Base-by-base conservation (phyloP, 2,797 vertebrate species). In the Leuciscus waleckii region DNA sequence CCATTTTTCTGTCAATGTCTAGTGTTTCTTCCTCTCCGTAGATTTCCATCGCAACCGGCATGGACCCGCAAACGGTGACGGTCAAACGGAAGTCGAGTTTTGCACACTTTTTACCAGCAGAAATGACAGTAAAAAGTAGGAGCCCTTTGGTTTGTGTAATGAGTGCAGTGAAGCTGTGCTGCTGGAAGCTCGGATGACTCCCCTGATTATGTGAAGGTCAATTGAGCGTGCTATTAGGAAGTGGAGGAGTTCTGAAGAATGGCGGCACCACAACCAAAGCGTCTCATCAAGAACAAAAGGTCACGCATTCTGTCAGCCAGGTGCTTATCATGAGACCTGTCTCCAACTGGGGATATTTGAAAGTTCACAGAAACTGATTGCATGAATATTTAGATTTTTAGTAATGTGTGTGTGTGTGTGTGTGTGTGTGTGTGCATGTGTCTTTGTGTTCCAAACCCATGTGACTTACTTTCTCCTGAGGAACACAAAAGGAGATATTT, bases 151-250 rank as follows among this genome's bases (percentile, higher is more conserved):
- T 83, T 89, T 89, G 82, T 85, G 84, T 85, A 83, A 80, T 71
- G 73, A 85, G 83, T 71, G 87, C 78, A 88, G 82, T 85, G 73
- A 73, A 82, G 73, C 83, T 73, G 26, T 35, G 5, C 73, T 29
- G 23, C 61, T 83, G 46, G 68, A 85, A 73, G 83, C 32, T 71
- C 39, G 41, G 35, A 84, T 84, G 54, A 46, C 82, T 85, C 74
- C 61, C 49, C 39, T 75, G 83, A 79, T 85, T 85, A 79, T 85
- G 32, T 71, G 79, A 80, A 84, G 83, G 82, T 89, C 85, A 79
- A 76, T 80, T 85, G 74, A 46, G 79, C 74, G 43, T 87, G 82
- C 39, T 85, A 78, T 79, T 49, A 79, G 77, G 80, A 84, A 79
- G 87, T 41, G 7, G 61, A 71, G 79, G 19, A 51, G 70, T 83